Base-by-base conservation (phyloP, 1,140 invertebrate species). In the Lethocerus indicus region DNA sequence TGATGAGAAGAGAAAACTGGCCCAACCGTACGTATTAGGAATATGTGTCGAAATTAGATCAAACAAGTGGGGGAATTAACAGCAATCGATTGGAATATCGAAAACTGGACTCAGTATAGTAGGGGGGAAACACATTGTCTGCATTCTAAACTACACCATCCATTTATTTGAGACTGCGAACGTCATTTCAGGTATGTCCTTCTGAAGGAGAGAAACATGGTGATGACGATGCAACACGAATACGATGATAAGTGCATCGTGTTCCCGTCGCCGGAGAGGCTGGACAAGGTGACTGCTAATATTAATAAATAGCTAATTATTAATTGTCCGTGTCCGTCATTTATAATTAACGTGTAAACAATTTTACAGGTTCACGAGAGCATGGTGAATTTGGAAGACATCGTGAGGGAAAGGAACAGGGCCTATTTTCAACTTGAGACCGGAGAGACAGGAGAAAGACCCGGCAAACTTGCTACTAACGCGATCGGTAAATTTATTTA, bases 161-260 rank as follows among this genome's bases (percentile, higher is more conserved):
- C n/a, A n/a, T n/a, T n/a, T n/a, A n/a, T n/a, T n/a, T n/a, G n/a
- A n/a, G n/a, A n/a, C n/a, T n/a, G n/a, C n/a, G n/a, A n/a, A n/a
- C n/a, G n/a, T n/a, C 46, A 47, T 43, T 60, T 47, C 56, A 87
- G 83, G 83, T 88, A 79, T 71, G 74, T 98, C 23, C 68, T 98
- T 47, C 65, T 97, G 21, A 99, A 98, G 70, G 95, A 98, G 69
- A 69, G 78, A 49, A 99, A 99, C 64, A 95, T 97, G 91, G 68
- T 99, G 5, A 63, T 93, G 41, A 98, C 95, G 16, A 95, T 98
- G 93, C 83, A 96, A 68, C 72, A 87, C 51, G 81, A 81, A 60
- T 83, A 75, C 60, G 80, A 81, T 43, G 61, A 74, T 51, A 68
- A 79, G 59, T 65, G 63, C 29, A 66, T 75, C 63, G 54, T 83